Evolutionary conservation across 2,113 vertebrate species (phyloP).

Genomic region (Hippopotamus amphibius): DNA sequence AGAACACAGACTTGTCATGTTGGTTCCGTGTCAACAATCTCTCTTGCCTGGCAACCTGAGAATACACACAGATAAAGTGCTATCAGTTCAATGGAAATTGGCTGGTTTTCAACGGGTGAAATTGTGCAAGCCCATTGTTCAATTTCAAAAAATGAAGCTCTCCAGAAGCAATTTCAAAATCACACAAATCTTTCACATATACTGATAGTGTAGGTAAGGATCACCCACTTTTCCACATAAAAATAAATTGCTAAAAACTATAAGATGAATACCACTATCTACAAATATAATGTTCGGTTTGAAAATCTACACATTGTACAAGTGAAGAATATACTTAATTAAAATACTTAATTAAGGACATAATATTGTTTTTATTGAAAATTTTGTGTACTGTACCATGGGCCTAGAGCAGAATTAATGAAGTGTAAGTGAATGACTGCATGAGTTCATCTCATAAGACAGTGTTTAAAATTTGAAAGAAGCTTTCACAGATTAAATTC

Average conservation of each 20-base stretch:
- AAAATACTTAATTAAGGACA: background rate
- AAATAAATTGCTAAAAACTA: background rate
- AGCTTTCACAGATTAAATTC: background rate
- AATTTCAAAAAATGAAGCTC: slow-evolving; percentile 27
- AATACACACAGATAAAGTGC: background rate
- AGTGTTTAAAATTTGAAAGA: background rate
- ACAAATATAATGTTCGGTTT: background rate
- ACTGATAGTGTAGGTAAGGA: background rate
- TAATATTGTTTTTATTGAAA: background rate
- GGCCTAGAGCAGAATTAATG: background rate
- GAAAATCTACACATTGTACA: background rate
- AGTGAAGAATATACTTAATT: background rate
- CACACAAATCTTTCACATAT: background rate
- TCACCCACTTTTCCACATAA: background rate
- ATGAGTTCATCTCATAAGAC: background rate
- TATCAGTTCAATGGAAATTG: background rate
- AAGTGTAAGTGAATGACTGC: background rate
- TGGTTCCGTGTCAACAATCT: slow-evolving; percentile 28
- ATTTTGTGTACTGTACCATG: background rate
- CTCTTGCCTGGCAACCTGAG: slow-evolving; percentile 3
- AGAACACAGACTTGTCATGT: background rate
- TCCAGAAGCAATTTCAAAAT: slow-evolving; percentile 46
- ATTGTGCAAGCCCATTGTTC: background rate
- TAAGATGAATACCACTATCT: background rate
- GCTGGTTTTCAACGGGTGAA: slow-evolving; percentile 23